These are phyloP conservation scores for Oxyscelio sp. DNA, from an alignment of 2,888 invertebrate genomes.

Conservation along the genomic window DNA sequence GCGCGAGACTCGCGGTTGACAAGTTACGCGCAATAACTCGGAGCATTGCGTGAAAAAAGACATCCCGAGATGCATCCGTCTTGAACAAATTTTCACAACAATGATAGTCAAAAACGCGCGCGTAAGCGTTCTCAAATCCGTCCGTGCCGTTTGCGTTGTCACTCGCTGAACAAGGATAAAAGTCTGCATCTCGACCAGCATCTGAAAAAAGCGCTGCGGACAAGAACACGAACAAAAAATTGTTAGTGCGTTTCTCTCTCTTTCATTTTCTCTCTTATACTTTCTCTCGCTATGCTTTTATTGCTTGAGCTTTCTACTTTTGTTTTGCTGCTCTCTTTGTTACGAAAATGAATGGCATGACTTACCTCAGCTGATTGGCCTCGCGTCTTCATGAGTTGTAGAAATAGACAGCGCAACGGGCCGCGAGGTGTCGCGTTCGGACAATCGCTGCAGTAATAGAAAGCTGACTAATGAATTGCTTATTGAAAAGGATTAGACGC, in stretches of 20 bases:
- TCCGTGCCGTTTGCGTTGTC: neutral
- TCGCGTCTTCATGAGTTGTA: slow-evolving; percentile 7
- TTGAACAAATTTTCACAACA: slow-evolving; percentile 18
- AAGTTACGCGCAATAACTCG: slow-evolving; percentile 21
- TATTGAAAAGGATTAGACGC: too few species aligned
- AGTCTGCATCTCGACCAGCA: slow-evolving; percentile 3
- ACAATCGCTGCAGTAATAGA: too few species aligned
- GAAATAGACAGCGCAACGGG: neutral
- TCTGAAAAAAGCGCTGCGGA: neutral
- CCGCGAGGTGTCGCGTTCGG: slow-evolving; percentile 31
- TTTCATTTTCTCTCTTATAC: neutral
- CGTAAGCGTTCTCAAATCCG: slow-evolving; percentile 30
- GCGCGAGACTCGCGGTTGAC: slow-evolving; percentile 52
- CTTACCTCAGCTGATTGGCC: slow-evolving; percentile 46
- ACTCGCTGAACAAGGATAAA: slow-evolving; percentile 28
- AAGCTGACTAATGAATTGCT: too few species aligned
- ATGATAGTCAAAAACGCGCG: slow-evolving; percentile 24
- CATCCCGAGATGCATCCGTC: too few species aligned
- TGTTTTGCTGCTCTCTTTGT: neutral
- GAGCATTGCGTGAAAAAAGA: too few species aligned
- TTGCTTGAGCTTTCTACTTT: neutral
- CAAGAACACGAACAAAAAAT: neutral
- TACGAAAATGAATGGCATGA: slow-evolving; percentile 11
- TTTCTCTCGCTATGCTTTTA: slow-evolving; percentile 1
- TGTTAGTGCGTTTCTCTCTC: slow-evolving; percentile 16